Percentiles rank a stretch among this genome's conserved stretches.
Conservation (phyloP, 2,113 vertebrate genomes). For the Nymphicus hollandicus region DNA sequence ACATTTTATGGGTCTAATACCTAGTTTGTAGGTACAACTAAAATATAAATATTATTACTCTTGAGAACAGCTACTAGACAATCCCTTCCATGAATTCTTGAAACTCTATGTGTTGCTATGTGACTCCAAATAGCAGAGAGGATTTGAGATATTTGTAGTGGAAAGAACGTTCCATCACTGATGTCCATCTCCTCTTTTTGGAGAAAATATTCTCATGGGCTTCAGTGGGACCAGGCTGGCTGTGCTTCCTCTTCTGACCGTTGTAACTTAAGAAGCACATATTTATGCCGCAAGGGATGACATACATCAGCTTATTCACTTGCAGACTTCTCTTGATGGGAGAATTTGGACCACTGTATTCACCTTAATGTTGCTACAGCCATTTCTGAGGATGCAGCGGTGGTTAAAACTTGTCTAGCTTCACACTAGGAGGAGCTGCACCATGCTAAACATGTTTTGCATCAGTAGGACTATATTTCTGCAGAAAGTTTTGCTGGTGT, state of each 20-base stretch:
- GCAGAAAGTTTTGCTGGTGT: background rate
- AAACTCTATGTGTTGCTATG: background rate
- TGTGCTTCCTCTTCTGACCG: background rate
- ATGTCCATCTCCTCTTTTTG: background rate
- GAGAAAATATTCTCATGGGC: background rate
- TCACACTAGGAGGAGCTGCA: background rate
- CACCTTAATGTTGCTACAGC: background rate
- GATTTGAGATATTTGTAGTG: background rate
- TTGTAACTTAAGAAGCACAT: fast-evolving
- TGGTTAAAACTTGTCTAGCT: background rate
- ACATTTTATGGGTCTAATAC: background rate
- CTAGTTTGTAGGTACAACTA: background rate
- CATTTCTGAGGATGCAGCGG: background rate
- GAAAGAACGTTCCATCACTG: background rate
- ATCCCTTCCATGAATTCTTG: background rate
- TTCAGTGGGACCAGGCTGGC: background rate
- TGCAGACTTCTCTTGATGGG: background rate
- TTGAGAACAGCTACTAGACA: background rate
- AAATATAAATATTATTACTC: background rate
- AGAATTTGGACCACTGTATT: background rate
- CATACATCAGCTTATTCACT: background rate
- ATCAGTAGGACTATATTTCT: background rate
- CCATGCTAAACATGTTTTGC: background rate
- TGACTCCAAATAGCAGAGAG: background rate
- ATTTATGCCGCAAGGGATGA: background rate